phyloP scores from a whole-genome alignment of 2,888 invertebrate species.

The Venustoraphidia nigricollis region DNA sequence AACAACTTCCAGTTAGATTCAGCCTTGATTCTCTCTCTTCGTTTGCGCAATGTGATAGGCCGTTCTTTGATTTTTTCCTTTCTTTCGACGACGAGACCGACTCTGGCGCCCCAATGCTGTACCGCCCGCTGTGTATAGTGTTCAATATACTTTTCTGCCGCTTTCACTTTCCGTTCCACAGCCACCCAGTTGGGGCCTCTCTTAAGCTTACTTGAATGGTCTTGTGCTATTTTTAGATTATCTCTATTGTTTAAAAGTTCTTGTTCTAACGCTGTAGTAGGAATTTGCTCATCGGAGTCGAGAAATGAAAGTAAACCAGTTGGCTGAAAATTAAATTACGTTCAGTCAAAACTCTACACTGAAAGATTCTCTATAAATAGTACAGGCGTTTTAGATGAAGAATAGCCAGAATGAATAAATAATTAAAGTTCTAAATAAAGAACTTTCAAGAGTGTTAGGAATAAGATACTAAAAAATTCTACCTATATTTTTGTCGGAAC shows the following conservation, averaged over 20 bases:
- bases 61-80: conserved; percentile 51
- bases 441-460: no score
- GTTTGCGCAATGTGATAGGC: conserved; percentile 81
- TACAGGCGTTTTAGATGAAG: no score
- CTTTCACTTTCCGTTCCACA: conserved; percentile 53
- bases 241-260: conserved; percentile 69
- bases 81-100: conserved; percentile 37
- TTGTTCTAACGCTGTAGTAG: conserved; percentile 52
- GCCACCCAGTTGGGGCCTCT: conserved; percentile 57
- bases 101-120: conserved; percentile 55
- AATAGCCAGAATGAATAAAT: no score
- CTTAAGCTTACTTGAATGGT: conserved; percentile 50
- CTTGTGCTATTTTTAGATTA: conserved; percentile 87
- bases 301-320: conserved; percentile 79
- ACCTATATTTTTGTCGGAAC: no score
- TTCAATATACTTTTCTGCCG: conserved; percentile 71
- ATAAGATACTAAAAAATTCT: no score
- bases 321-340: conserved; percentile 46
- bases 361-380: no score
- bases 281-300: conserved; percentile 74
- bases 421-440: no score
- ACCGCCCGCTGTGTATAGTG: conserved; percentile 47
- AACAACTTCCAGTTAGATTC: conserved; percentile 86
- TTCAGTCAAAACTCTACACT: no score
- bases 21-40: conserved; percentile 76